Percentiles rank a stretch among this genome's conserved stretches.
These are phyloP conservation scores for Diadumene lineata DNA, from an alignment of 92 coral and sea anemone species.

Conservation along the genomic window DNA sequence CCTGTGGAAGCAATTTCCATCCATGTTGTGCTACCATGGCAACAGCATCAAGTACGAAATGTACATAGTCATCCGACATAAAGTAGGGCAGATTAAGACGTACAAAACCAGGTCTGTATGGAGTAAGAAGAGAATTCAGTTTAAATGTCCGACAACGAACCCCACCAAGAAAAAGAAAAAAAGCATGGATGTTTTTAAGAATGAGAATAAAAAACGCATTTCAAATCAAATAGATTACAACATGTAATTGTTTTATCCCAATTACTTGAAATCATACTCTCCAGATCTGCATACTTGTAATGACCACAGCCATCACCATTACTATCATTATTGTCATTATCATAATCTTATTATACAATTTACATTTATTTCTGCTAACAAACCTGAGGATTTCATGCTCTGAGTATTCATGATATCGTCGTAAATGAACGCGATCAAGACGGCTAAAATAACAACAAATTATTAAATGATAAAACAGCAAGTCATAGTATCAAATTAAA, in stretches of 20 bases:
- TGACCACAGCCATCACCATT: background rate
- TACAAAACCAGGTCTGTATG: slow-evolving; percentile 96
- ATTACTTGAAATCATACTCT: too few species aligned
- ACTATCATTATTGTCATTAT: background rate
- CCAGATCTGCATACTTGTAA: background rate
- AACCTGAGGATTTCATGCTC: slow-evolving; percentile 90
- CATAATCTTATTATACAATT: too few species aligned
- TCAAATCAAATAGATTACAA: background rate
- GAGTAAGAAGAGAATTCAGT: too few species aligned
- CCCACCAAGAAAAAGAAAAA: too few species aligned
- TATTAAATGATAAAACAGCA: background rate
- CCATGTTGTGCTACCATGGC: slow-evolving; percentile 90
- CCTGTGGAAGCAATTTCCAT: slow-evolving; percentile 97
- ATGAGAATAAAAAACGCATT: background rate
- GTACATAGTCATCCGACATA: slow-evolving; percentile 72
- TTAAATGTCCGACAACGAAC: too few species aligned
- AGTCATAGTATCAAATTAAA: too few species aligned
- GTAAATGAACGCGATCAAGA: slow-evolving; percentile 85
- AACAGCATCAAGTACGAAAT: slow-evolving; percentile 79
- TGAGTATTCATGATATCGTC: slow-evolving; percentile 91
- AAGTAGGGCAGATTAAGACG: slow-evolving; percentile 95
- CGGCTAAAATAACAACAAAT: slow-evolving; percentile 50
- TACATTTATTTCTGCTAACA: background rate
- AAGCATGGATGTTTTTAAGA: background rate
- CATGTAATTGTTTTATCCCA: too few species aligned